Evolutionary conservation across 2,113 vertebrate species (phyloP).

Genomic region (Vidua macroura): DNA sequence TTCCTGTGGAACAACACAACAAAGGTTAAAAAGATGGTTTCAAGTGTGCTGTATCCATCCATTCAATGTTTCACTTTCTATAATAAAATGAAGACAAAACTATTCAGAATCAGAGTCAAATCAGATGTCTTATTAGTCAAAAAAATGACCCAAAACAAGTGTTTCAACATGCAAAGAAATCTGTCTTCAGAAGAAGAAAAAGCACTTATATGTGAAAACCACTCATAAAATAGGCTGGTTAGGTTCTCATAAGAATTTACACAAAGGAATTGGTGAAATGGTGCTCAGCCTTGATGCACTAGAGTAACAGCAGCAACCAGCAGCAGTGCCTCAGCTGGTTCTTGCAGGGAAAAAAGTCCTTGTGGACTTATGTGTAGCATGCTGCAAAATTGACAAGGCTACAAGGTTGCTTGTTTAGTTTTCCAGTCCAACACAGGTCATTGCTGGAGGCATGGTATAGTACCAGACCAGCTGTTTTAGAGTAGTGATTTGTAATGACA

Average conservation of each 20-base stretch:
- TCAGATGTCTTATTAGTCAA: background rate
- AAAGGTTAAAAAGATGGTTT: background rate
- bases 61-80: background rate
- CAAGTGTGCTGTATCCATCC: background rate
- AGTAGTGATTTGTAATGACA: background rate
- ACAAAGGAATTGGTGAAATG: background rate
- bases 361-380: background rate
- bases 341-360: background rate
- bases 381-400: background rate
- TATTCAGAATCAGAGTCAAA: background rate
- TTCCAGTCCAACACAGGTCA: background rate
- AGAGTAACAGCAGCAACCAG: background rate
- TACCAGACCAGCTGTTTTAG: background rate
- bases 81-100: background rate
- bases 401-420: background rate
- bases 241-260: background rate
- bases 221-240: background rate
- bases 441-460: background rate
- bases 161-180: background rate
- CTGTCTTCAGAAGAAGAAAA: background rate
- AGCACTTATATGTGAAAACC: background rate
- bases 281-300: background rate
- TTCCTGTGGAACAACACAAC: background rate
- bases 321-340: background rate
- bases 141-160: background rate